Conservation (phyloP, 2,113 vertebrate genomes). For the Nothocercus julius region DNA sequence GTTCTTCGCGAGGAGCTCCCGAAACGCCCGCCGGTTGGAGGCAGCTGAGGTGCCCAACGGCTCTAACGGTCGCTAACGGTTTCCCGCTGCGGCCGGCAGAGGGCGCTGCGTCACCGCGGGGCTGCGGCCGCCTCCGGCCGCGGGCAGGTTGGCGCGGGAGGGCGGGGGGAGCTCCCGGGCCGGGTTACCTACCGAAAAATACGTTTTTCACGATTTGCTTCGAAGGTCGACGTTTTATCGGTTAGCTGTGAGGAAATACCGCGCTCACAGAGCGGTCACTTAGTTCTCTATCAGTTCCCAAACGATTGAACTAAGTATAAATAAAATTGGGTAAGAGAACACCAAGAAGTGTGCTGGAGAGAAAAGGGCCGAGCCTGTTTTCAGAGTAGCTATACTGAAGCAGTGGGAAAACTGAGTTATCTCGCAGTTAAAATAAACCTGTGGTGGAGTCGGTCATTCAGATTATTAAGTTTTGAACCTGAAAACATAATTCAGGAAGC, state of each 20-base stretch:
- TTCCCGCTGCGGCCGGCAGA: not conserved
- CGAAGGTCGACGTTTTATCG: not conserved
- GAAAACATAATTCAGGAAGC: not conserved
- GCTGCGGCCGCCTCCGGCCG: too few relatives aligned
- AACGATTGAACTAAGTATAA: not conserved
- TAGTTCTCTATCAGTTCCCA: not conserved
- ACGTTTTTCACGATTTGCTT: too few relatives aligned
- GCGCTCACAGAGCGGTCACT: accelerated
- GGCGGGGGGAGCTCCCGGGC: too few relatives aligned
- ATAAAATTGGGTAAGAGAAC: not conserved
- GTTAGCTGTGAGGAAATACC: accelerated
- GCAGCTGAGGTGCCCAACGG: too few relatives aligned
- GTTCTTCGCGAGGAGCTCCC: not conserved
- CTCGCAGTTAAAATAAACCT: accelerated
- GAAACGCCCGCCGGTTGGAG: too few relatives aligned
- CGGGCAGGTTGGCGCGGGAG: too few relatives aligned
- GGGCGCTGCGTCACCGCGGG: not conserved
- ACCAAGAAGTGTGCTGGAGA: accelerated
- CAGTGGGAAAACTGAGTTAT: accelerated
- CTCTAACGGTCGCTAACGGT: too few relatives aligned
- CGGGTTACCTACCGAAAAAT: not conserved
- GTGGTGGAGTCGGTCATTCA: accelerated
- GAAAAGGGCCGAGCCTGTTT: accelerated
- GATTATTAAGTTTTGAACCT: not conserved
- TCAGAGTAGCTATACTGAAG: not conserved